These are phyloP conservation scores for Marasmarcha lunaedactyla DNA, from an alignment of 2,888 invertebrate species.

Conservation along the genomic window DNA sequence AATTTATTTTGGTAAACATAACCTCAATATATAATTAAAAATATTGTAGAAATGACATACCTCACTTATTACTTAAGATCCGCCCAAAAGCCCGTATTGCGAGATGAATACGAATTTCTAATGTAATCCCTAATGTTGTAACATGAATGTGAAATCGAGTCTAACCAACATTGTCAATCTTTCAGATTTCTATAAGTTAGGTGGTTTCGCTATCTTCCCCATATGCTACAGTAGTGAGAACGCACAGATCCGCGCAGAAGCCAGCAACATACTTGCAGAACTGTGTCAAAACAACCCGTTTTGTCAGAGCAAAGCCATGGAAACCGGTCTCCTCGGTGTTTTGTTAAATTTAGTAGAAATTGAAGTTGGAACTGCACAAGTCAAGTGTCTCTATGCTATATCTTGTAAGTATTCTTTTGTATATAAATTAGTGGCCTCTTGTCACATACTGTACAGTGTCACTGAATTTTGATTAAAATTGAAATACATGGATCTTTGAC, in stretches of 20 bases:
- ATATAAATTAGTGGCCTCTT: no score
- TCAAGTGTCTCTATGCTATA: conserved; percentile 82
- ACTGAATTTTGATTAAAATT: conserved; percentile 33
- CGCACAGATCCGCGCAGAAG: conserved; percentile 70
- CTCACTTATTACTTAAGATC: no score
- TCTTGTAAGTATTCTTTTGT: conserved; percentile 75
- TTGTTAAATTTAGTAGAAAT: conserved; percentile 71
- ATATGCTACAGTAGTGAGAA: conserved; percentile 75
- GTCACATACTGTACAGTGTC: conserved; percentile 66
- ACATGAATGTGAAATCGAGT: no score
- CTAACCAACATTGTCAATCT: conserved; percentile 14
- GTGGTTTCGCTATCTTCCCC: conserved; percentile 81
- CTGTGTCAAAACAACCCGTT: conserved; percentile 88
- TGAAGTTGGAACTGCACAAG: conserved; percentile 68
- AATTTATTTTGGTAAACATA: no score
- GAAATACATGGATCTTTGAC: no score
- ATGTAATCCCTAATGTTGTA: no score
- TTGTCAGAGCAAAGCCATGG: conserved; percentile 80
- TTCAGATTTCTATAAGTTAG: conserved; percentile 86
- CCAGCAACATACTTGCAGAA: conserved; percentile 80
- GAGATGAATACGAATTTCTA: no score
- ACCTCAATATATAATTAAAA: no score
- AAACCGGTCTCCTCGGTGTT: conserved; percentile 73
- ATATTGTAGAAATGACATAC: no score
- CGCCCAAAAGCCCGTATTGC: no score